Evolutionary conservation across 2,113 vertebrate species (phyloP).

Genomic region (Nesoenas mayeri): DNA sequence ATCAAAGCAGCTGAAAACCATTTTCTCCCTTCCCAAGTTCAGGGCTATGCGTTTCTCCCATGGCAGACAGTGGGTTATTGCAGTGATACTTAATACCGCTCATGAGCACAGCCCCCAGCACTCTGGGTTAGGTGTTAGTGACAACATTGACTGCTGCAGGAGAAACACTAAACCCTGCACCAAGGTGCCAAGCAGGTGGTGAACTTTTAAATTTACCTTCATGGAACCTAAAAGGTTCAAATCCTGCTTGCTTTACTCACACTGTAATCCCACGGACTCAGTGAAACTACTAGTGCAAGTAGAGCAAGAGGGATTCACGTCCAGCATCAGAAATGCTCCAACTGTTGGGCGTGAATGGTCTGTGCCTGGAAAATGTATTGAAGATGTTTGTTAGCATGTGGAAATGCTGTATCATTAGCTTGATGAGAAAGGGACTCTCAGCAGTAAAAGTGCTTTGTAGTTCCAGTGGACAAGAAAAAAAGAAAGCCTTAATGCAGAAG

Average conservation of each 20-base stretch:
- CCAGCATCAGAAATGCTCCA: neutral
- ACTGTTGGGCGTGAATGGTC: accelerated
- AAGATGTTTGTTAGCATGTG: neutral
- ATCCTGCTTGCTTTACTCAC: neutral
- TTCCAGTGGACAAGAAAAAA: neutral
- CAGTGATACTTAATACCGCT: neutral
- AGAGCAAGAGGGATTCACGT: neutral
- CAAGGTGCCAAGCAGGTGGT: neutral
- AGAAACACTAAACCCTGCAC: constrained; percentile 12
- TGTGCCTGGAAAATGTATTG: neutral
- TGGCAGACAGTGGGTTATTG: constrained; percentile 32
- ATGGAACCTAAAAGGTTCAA: neutral
- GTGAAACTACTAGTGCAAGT: neutral
- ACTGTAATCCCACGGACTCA: neutral
- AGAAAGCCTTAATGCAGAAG: neutral
- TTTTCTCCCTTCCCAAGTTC: constrained; percentile 23
- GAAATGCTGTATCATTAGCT: neutral
- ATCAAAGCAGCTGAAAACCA: constrained; percentile 49
- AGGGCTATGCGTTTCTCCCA: neutral
- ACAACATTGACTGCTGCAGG: neutral
- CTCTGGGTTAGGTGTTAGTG: constrained; percentile 31
- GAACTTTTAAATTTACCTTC: constrained; percentile 5
- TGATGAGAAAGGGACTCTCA: neutral
- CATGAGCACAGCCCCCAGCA: accelerated
- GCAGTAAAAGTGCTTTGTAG: neutral